phyloP scores from a whole-genome alignment of 2,797 vertebrate species.

The Eutrigla gurnardus region DNA sequence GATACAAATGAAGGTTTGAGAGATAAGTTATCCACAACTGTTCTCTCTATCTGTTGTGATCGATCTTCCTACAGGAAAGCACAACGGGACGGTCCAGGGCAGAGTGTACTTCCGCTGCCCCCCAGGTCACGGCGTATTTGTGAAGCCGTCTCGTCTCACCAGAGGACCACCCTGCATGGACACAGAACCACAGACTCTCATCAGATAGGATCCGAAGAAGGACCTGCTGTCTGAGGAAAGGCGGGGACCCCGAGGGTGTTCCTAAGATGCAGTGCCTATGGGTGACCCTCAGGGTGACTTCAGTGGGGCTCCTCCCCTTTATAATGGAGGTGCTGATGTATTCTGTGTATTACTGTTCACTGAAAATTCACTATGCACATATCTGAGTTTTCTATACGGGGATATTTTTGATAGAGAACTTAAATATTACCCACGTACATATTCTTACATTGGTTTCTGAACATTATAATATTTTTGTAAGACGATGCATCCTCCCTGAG shows the following conservation, averaged over 20 bases:
- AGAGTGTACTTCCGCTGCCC: conserved; percentile 89
- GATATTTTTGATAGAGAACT: conserved; percentile 76
- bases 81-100: conserved; percentile 89
- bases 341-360: conserved; percentile 78
- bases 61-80: conserved; percentile 80
- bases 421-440: conserved; percentile 67
- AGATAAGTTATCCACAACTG: not conserved
- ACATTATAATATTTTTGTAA: conserved; percentile 84
- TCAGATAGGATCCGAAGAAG: conserved; percentile 76
- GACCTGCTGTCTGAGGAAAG: conserved; percentile 49
- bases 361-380: conserved; percentile 88
- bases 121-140: conserved; percentile 87
- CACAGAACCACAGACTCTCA: conserved; percentile 71
- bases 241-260: conserved; percentile 59
- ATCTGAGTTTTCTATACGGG: conserved; percentile 71
- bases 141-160: conserved; percentile 87
- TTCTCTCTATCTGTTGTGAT: conserved; percentile 15
- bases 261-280: conserved; percentile 44
- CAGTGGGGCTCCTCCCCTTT: conserved; percentile 4
- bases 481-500: conserved; percentile 74
- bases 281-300: conserved; percentile 40
- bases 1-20: not conserved
- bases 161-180: conserved; percentile 81
- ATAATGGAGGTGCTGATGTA: conserved; percentile 24
- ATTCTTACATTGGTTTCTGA: conserved; percentile 78